phyloP scores from a whole-genome alignment of 2,113 vertebrate species.

The Aramus guarauna region DNA sequence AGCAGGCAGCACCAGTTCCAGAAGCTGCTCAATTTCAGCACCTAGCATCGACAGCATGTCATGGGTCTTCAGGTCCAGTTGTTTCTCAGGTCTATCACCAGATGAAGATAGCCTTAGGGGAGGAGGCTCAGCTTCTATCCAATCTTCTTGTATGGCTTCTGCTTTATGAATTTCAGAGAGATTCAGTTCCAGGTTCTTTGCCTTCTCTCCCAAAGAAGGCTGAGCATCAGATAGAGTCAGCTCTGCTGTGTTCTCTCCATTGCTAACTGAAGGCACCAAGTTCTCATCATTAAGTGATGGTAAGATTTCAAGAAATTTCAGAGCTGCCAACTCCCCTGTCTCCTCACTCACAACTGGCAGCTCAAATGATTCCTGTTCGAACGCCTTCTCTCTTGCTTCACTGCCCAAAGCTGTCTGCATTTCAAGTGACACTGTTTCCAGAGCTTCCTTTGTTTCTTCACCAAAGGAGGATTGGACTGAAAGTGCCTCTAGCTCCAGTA shows the following conservation, averaged over 20 bases:
- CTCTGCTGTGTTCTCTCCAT: not conserved
- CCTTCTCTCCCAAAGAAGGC: not conserved
- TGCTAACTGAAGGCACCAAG: not conserved
- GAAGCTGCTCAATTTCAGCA: not conserved
- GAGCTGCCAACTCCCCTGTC: not conserved
- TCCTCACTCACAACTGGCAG: not conserved
- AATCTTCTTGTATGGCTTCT: not conserved
- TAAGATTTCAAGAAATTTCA: not conserved
- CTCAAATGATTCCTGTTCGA: not conserved
- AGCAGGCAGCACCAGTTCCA: not conserved
- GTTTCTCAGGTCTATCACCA: not conserved
- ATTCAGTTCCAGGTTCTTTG: not conserved
- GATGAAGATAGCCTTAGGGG: not conserved
- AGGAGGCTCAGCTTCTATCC: constrained; percentile 23
- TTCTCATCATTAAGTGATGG: not conserved
- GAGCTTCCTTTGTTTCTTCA: not conserved
- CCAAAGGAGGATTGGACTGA: not conserved
- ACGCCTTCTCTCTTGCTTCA: not conserved
- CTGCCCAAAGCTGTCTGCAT: not conserved
- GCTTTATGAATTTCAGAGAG: constrained; percentile 12
- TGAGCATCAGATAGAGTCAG: not conserved
- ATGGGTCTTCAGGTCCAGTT: not conserved
- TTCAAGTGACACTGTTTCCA: constrained; percentile 22
- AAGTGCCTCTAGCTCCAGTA: constrained; percentile 4
- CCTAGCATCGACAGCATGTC: not conserved